Conservation (phyloP, 2,113 vertebrate genomes). For the Etheostoma cragini region DNA sequence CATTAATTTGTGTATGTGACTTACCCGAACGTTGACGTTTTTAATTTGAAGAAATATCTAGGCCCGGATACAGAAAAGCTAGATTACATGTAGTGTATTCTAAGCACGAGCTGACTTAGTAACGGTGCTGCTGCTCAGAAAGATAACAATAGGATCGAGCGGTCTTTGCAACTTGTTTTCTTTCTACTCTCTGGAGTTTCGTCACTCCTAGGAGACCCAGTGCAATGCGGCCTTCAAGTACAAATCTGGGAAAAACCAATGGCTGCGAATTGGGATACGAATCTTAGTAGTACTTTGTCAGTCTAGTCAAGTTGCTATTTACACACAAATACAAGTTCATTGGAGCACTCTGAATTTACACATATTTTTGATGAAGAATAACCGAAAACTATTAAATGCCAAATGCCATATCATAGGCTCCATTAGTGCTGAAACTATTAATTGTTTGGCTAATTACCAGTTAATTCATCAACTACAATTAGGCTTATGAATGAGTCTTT, state of each 20-base stretch:
- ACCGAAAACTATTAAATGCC: not conserved
- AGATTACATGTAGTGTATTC: not conserved
- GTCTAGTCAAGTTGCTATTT: not conserved
- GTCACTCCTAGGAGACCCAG: constrained; percentile 19
- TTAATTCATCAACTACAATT: not conserved
- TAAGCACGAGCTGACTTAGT: accelerated
- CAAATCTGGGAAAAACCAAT: not conserved
- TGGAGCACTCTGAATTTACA: not conserved
- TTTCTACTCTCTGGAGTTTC: not conserved
- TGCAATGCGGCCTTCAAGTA: constrained; percentile 47
- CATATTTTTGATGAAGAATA: not conserved
- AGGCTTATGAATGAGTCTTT: not conserved
- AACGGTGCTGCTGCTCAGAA: not conserved
- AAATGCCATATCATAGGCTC: not conserved
- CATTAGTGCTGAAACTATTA: not conserved
- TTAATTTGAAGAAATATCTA: not conserved
- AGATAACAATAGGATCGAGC: not conserved
- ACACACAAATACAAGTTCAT: too few species aligned
- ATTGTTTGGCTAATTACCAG: too few species aligned
- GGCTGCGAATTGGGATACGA: accelerated
- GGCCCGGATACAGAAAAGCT: not conserved
- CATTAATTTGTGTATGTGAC: not conserved
- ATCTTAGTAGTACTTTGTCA: not conserved
- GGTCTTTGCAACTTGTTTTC: not conserved
- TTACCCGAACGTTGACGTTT: constrained; percentile 34